Percentiles rank a stretch among this genome's conserved stretches.
These are phyloP conservation scores for Daubentonia madagascariensis DNA, from an alignment of 2,113 vertebrate species.

Conservation along the genomic window DNA sequence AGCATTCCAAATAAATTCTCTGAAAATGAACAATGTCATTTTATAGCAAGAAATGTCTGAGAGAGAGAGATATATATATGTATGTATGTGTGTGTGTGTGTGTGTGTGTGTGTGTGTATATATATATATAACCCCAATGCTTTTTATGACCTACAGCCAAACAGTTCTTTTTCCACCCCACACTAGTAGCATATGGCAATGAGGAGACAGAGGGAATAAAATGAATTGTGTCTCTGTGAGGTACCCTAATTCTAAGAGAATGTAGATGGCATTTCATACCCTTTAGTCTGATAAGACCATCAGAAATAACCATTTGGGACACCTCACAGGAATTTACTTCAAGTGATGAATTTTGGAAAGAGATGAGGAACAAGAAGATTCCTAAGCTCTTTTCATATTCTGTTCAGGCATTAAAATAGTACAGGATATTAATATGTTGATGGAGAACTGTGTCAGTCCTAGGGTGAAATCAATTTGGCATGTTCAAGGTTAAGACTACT, in stretches of 20 bases:
- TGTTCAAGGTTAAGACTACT: not conserved
- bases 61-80: too few relatives aligned
- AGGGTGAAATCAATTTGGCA: not conserved
- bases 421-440: not conserved
- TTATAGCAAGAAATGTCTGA: slow-evolving; percentile 4
- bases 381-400: not conserved
- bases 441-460: not conserved
- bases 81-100: too few relatives aligned
- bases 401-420: not conserved
- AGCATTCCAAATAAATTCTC: slow-evolving; percentile 58
- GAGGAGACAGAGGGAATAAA: not conserved
- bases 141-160: slow-evolving; percentile 16
- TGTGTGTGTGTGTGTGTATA: too few relatives aligned
- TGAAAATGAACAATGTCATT: slow-evolving; percentile 16
- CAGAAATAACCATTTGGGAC: slow-evolving; percentile 15
- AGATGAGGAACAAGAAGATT: not conserved
- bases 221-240: not conserved
- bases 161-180: not conserved
- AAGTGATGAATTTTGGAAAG: not conserved
- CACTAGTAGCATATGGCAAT: not conserved
- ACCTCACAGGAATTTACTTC: not conserved
- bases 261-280: not conserved
- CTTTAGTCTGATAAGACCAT: not conserved
- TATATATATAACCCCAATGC: not conserved
- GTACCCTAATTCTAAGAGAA: not conserved